Conservation (phyloP, 2,113 vertebrate species). For the Athene noctua region DNA sequence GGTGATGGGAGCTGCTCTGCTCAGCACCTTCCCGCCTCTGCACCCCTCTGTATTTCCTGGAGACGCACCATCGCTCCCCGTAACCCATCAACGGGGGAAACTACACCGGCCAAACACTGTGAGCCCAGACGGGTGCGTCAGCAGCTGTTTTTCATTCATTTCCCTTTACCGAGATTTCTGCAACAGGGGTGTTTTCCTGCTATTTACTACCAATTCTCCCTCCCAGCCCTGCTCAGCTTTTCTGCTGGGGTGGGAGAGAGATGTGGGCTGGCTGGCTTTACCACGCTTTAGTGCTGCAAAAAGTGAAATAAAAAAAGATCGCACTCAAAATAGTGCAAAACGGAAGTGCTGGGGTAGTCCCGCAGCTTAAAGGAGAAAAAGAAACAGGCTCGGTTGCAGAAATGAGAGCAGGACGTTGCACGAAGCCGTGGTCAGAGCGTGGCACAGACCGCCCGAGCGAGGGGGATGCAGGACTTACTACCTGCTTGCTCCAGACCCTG, state of each 20-base stretch:
- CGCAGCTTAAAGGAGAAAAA: not conserved
- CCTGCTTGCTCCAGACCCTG: not conserved
- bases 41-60: not conserved
- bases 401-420: not conserved
- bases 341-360: not conserved
- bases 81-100: not conserved
- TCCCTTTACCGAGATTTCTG: not conserved
- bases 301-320: not conserved
- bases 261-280: not conserved
- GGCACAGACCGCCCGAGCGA: accelerated
- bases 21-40: not conserved
- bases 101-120: not conserved
- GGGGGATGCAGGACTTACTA: accelerated
- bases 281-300: not conserved
- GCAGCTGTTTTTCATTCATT: not conserved
- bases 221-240: not conserved
- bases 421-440: accelerated
- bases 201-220: not conserved
- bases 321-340: not conserved
- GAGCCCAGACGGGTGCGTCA: not conserved
- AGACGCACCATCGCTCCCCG: accelerated
- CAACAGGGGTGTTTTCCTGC: not conserved
- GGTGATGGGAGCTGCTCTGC: accelerated
- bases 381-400: not conserved
- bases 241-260: not conserved